Conservation (phyloP, 2,113 vertebrate species). For the Morone chrysops region DNA sequence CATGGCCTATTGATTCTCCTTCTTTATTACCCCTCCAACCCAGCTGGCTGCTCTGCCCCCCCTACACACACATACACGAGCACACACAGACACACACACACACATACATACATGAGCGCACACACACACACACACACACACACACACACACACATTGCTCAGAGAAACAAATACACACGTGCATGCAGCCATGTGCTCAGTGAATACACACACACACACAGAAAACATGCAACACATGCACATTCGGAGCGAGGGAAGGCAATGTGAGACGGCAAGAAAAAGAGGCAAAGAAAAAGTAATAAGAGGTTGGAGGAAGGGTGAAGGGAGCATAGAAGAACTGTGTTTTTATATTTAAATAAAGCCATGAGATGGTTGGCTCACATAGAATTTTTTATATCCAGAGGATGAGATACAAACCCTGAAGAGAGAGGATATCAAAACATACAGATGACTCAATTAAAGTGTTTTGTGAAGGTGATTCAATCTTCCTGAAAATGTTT, state of each 20-base stretch:
- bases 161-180: slow-evolving; percentile 68
- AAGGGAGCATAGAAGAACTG: slow-evolving; percentile 25
- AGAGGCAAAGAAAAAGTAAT: slow-evolving; percentile 34
- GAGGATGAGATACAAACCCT: not conserved
- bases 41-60: slow-evolving; percentile 99
- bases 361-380: slow-evolving; percentile 7
- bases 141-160: slow-evolving; percentile 23
- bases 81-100: slow-evolving; percentile 43
- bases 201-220: slow-evolving; percentile 27
- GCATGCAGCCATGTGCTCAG: slow-evolving; percentile 52
- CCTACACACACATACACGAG: slow-evolving; percentile 63
- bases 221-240: slow-evolving; percentile 65
- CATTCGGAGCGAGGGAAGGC: slow-evolving; percentile 41
- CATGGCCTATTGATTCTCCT: slow-evolving; percentile 99
- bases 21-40: slow-evolving; percentile 99
- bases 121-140: slow-evolving; percentile 40
- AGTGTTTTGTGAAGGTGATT: slow-evolving; percentile 49
- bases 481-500: slow-evolving; percentile 60
- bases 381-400: slow-evolving; percentile 2
- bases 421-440: not conserved
- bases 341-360: slow-evolving; percentile 47
- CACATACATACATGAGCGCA: slow-evolving; percentile 41
- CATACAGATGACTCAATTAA: slow-evolving; percentile 68
- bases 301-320: slow-evolving; percentile 35
- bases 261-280: slow-evolving; percentile 43